Conservation (phyloP, 2,888 invertebrate species). For the Drosophila neonasuta region DNA sequence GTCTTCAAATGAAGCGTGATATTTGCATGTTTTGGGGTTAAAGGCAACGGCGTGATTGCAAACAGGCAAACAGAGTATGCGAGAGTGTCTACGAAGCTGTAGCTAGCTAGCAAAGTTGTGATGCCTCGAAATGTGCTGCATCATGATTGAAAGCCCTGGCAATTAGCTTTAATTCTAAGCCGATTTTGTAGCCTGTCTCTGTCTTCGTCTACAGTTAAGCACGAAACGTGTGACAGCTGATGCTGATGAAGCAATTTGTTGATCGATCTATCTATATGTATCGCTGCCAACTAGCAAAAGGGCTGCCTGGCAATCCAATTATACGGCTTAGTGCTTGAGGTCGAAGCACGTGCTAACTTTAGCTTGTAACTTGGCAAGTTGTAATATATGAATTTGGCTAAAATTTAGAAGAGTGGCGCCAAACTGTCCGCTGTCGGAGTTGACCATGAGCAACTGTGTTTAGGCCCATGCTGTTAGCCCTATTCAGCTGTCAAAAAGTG, state of each 20-base stretch:
- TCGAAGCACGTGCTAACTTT: slow-evolving; percentile 46
- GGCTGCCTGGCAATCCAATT: slow-evolving; percentile 63
- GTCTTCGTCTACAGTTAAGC: background rate
- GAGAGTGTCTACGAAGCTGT: slow-evolving; percentile 13
- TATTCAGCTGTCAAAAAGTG: slow-evolving; percentile 63
- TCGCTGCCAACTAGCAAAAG: slow-evolving; percentile 30
- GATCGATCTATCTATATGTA: slow-evolving; percentile 44
- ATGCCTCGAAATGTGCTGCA: slow-evolving; percentile 54
- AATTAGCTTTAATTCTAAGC: slow-evolving; percentile 78
- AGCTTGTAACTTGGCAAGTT: background rate
- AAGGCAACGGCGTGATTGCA: slow-evolving; percentile 57
- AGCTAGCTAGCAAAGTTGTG: slow-evolving; percentile 3
- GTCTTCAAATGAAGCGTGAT: slow-evolving; percentile 58
- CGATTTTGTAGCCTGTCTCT: slow-evolving; percentile 35
- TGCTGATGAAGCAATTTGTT: slow-evolving; percentile 56
- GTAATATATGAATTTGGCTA: background rate
- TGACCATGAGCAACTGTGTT: background rate
- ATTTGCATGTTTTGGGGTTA: slow-evolving; percentile 65
- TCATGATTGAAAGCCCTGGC: slow-evolving; percentile 64
- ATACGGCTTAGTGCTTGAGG: slow-evolving; percentile 48
- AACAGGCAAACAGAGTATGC: slow-evolving; percentile 20
- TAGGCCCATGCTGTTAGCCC: slow-evolving; percentile 43
- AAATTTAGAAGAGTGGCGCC: slow-evolving; percentile 30
- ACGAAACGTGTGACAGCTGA: slow-evolving; percentile 44
- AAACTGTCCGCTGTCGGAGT: slow-evolving; percentile 5